Percentiles rank a stretch among this genome's conserved stretches.
Conservation (phyloP, 1,140 invertebrate species). For the Proctacanthus coquilletti region DNA sequence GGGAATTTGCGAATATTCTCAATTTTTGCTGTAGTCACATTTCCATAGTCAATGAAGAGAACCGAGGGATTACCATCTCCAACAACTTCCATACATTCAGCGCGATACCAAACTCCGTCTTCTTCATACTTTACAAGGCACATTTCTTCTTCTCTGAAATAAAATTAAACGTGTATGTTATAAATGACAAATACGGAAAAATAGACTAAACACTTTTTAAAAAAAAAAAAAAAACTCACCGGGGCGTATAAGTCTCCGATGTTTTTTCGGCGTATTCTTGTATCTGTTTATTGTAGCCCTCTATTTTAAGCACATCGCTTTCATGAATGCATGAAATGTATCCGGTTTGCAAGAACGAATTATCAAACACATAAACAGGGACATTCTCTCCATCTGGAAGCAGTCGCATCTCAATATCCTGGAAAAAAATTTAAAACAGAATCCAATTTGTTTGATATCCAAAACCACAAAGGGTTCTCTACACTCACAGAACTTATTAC, state of each 20-base stretch:
- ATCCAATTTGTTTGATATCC: neutral
- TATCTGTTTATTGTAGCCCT: constrained; percentile 16
- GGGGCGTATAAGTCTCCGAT: constrained; percentile 10
- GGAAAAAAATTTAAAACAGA: neutral
- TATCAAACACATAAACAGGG: constrained; percentile 20
- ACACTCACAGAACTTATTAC: too few species aligned
- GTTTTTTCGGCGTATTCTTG: constrained; percentile 15
- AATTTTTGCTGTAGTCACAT: constrained; percentile 13
- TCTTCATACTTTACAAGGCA: constrained; percentile 18
- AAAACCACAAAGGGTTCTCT: constrained; percentile 11
- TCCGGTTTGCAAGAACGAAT: constrained; percentile 13
- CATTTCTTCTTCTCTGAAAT: constrained; percentile 12
- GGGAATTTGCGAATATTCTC: constrained; percentile 19
- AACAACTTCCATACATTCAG: constrained; percentile 18
- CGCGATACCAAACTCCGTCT: constrained; percentile 18
- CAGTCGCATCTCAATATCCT: constrained; percentile 12
- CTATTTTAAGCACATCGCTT: constrained; percentile 13
- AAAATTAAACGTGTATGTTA: neutral
- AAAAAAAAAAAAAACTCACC: too few species aligned
- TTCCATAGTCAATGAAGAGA: constrained; percentile 24
- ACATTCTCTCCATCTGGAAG: constrained; percentile 14
- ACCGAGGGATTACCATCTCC: constrained; percentile 25
- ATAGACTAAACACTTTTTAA: neutral
- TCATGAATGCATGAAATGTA: constrained; percentile 16
- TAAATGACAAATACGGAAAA: neutral